A percentile compares a stretch with the other conserved stretches of the same genome.
phyloP scores from a whole-genome alignment of 1,140 invertebrate species.

The Thaumetopoea pityocampa region DNA sequence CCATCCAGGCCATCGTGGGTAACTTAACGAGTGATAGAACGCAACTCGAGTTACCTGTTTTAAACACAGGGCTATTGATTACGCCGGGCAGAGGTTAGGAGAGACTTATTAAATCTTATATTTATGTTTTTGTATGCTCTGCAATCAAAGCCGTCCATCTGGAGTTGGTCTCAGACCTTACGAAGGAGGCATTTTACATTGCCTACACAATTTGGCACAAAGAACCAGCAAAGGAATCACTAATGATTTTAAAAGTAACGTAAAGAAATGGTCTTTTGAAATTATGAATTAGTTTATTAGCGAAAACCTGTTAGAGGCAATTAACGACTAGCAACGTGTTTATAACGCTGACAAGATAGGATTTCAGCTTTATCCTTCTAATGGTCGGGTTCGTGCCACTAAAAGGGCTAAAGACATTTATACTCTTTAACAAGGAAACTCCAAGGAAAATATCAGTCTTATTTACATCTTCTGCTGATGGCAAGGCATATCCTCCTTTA shows the following conservation, averaged over 20 bases:
- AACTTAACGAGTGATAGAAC: constrained; percentile 28
- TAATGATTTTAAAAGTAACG: no score
- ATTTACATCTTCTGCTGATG: constrained; percentile 2
- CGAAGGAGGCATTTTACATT: constrained; percentile 15
- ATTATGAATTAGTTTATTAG: background rate
- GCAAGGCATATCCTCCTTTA: background rate
- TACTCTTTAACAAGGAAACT: background rate
- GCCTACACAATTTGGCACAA: constrained; percentile 3
- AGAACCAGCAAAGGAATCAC: constrained; percentile 6
- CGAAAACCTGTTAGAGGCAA: background rate
- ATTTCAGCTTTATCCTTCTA: constrained; percentile 4
- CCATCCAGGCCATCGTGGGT: constrained; percentile 39
- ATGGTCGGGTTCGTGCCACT: background rate
- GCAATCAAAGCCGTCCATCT: constrained; percentile 23
- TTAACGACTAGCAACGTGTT: background rate
- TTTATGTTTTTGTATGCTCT: constrained; percentile 23
- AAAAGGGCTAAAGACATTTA: constrained; percentile 7
- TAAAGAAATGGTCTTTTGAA: background rate
- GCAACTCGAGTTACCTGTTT: constrained; percentile 29
- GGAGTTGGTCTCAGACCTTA: constrained; percentile 23
- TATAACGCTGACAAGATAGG: constrained; percentile 6
- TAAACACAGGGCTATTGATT: constrained; percentile 39
- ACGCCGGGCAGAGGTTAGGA: constrained; percentile 37
- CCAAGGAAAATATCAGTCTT: constrained; percentile 7
- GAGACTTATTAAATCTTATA: constrained; percentile 25